Evolutionary conservation across 2,888 invertebrate species (phyloP).

Genomic region (Rhagium mordax): DNA sequence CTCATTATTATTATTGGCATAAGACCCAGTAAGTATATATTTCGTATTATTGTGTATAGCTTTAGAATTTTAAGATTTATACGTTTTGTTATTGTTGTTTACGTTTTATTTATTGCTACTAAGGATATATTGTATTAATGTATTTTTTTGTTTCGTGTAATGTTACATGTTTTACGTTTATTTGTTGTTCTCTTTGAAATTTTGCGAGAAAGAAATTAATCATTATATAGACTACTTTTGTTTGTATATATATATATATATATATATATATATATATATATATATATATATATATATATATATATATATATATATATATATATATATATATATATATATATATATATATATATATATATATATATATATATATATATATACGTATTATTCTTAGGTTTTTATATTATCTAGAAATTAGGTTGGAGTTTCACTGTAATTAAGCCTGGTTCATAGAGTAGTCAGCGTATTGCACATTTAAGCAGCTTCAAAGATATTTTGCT

Average conservation of each 20-base stretch:
- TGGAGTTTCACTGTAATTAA: conserved; percentile 15
- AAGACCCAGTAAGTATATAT: not conserved
- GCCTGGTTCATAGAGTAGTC: conserved; percentile 2
- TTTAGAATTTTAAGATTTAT: conserved; percentile 6
- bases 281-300: conserved; percentile 3
- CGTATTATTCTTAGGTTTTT: too few species aligned
- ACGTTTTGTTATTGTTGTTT: conserved; percentile 17
- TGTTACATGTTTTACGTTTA: conserved; percentile 19
- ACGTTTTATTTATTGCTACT: not conserved
- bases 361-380: conserved; percentile 10
- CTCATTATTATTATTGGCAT: not conserved
- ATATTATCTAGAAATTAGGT: conserved; percentile 4
- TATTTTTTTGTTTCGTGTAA: not conserved
- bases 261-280: conserved; percentile 12
- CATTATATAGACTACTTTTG: not conserved
- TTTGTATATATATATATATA: conserved; percentile 1
- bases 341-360: conserved; percentile 2
- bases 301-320: conserved; percentile 3
- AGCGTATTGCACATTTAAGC: conserved; percentile 28
- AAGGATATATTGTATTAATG: not conserved
- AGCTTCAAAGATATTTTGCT: conserved; percentile 51
- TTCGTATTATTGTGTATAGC: conserved; percentile 1
- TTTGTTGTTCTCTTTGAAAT: conserved; percentile 8
- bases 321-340: conserved; percentile 3
- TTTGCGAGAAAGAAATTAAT: not conserved